Conservation (phyloP, 2,113 vertebrate species). For the Zapus hudsonius region DNA sequence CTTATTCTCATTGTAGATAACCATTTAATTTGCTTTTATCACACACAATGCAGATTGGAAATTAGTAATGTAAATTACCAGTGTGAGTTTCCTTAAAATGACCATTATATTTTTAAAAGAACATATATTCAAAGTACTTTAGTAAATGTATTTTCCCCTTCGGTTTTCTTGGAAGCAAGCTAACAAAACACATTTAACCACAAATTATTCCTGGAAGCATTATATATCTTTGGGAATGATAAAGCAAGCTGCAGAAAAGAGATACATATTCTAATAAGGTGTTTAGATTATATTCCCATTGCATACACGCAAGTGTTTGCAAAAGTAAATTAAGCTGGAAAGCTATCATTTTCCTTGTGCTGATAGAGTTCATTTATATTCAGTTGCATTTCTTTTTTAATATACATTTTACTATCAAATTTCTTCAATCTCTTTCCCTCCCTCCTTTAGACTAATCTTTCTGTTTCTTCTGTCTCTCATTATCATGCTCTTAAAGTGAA, state of each 20-base stretch:
- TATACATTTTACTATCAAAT: slow-evolving; percentile 65
- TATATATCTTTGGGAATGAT: slow-evolving; percentile 57
- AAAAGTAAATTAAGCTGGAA: slow-evolving; percentile 66
- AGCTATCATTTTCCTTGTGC: slow-evolving; percentile 66
- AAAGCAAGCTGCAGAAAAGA: slow-evolving; percentile 77
- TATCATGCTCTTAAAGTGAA: slow-evolving; percentile 32
- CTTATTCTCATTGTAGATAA: slow-evolving; percentile 1
- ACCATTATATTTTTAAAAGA: slow-evolving; percentile 45
- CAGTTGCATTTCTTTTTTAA: slow-evolving; percentile 68
- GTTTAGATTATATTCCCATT: slow-evolving; percentile 68
- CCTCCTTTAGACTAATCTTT: slow-evolving; percentile 24
- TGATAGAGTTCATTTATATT: slow-evolving; percentile 67
- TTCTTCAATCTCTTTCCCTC: slow-evolving; percentile 41
- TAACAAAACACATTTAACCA: slow-evolving; percentile 69
- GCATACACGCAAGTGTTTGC: slow-evolving; percentile 60
- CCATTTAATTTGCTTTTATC: slow-evolving; percentile 39
- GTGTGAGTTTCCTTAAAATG: slow-evolving; percentile 6
- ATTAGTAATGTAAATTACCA: slow-evolving; percentile 48
- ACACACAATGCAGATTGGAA: background rate
- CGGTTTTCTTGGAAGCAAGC: slow-evolving; percentile 30
- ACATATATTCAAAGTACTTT: slow-evolving; percentile 54
- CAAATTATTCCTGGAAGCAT: slow-evolving; percentile 72
- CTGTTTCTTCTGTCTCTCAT: background rate
- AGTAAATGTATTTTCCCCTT: slow-evolving; percentile 52
- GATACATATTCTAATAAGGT: slow-evolving; percentile 78